These are phyloP conservation scores for Puntigrus tetrazona DNA, from an alignment of 2,113 vertebrate genomes.

Conservation along the genomic window DNA sequence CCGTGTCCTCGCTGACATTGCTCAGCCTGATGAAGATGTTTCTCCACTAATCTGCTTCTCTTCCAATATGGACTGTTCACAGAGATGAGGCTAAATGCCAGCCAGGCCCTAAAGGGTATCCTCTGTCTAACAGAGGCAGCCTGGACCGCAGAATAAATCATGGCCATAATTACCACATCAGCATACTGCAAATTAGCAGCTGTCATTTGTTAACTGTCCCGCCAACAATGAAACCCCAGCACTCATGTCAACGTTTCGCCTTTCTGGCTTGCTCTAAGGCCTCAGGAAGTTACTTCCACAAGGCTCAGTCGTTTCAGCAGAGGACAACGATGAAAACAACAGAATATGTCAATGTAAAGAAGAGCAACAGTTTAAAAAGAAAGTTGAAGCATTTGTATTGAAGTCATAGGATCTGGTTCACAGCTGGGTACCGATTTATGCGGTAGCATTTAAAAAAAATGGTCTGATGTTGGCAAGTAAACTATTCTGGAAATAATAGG, in stretches of 20 bases:
- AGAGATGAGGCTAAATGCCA: conserved; percentile 28
- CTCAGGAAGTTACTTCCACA: neutral
- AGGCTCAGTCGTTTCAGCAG: neutral
- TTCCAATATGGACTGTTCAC: conserved; percentile 28
- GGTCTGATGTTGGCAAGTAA: too few relatives aligned
- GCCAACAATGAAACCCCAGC: conserved; percentile 30
- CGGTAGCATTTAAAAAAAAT: too few relatives aligned
- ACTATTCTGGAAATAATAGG: too few relatives aligned
- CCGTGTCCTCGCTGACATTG: neutral
- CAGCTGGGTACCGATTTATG: neutral
- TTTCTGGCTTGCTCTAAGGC: conserved; percentile 5
- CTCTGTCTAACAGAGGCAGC: conserved; percentile 30
- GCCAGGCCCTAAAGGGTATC: conserved; percentile 29
- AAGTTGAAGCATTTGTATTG: neutral
- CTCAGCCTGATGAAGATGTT: conserved; percentile 16
- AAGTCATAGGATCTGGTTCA: neutral
- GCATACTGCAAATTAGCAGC: conserved; percentile 42
- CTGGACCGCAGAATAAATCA: conserved; percentile 33
- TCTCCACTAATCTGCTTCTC: conserved; percentile 16
- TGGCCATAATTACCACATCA: conserved; percentile 46
- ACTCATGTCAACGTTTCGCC: neutral
- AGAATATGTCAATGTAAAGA: neutral
- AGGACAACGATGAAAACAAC: neutral
- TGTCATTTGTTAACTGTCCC: conserved; percentile 39
- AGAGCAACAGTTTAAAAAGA: neutral